Evolutionary conservation across 2,888 invertebrate genomes (phyloP), one percentile per base, ranked within the genome.

Genomic region (Nomada ferruginata): DNA sequence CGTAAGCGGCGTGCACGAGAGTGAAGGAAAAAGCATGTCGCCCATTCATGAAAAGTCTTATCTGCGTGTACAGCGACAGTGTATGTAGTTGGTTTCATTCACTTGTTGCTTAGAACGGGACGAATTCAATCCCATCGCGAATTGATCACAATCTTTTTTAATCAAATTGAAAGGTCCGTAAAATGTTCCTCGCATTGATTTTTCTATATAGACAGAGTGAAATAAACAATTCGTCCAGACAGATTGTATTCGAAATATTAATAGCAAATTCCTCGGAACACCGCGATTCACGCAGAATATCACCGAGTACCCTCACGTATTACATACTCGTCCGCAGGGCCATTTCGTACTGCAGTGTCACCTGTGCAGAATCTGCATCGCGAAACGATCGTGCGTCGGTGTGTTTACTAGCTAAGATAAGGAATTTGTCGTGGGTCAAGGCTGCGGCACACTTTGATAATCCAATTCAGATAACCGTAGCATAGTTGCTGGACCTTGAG

Each of bases 391-490:
- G 70, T 65, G 36, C 23, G 15, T 57, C 64, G n/a, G 66, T 76
- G 69, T 83, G 81, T 82, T 84, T 82, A 76, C 82, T 53, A 73
- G 72, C 57, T 44, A 29, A 59, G 86, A 86, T 85, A 85, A 82
- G 85, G 26, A 57, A 70, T 68, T 83, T 85, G 84, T 85, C 84
- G 87, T 89, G 81, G 89, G 89, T 89, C 89, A 89, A 89, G 89
- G 89, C 72, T 79, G 85, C 79, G 57, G 78, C 76, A 72, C 68
- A 44, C 55, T 83, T 82, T 87, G 87, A 88, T 89, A 89, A 89
- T 89, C 87, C 85, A 88, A 83, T 88, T 83, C 78, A 88, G 89
- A 89, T 89, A 89, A 88, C 87, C 83, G 87, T 75, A 63, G 75
- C 79, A 65, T 74, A 72, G 73, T 73, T 73, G 65, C 76, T 78